phyloP scores from a whole-genome alignment of 1,140 invertebrate species.

The Drosophila elegans region DNA sequence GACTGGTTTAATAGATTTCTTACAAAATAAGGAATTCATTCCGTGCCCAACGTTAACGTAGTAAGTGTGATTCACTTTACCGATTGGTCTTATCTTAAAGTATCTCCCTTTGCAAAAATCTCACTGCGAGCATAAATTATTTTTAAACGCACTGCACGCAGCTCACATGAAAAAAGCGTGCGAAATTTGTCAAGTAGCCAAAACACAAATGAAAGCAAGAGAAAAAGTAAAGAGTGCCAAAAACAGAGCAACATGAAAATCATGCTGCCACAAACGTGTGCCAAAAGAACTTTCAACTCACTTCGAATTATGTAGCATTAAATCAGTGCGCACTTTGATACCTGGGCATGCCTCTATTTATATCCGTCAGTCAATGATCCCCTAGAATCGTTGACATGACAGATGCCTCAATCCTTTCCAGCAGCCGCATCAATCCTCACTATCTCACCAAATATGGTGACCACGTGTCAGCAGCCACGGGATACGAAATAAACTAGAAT shows the following conservation, averaged over 20 bases:
- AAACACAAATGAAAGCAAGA: conserved; percentile 25
- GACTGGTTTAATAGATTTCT: neutral
- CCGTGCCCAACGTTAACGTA: neutral
- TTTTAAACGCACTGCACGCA: conserved; percentile 49
- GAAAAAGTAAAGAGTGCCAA: neutral
- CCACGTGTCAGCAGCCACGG: conserved; percentile 19
- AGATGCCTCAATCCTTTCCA: conserved; percentile 40
- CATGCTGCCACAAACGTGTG: conserved; percentile 43
- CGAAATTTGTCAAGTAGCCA: conserved; percentile 58
- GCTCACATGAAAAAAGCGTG: conserved; percentile 29
- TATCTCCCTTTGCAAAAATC: conserved; percentile 8
- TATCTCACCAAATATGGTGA: conserved; percentile 43
- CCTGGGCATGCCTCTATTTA: conserved; percentile 54
- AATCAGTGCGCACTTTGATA: conserved; percentile 41
- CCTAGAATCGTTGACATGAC: conserved; percentile 50
- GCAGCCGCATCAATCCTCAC: conserved; percentile 7
- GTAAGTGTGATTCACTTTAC: conserved; percentile 28
- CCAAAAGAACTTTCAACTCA: conserved; percentile 54
- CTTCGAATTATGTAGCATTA: conserved; percentile 53
- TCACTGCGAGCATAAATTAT: conserved; percentile 22
- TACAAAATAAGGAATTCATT: neutral
- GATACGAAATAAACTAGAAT: conserved; percentile 5
- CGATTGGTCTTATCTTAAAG: conserved; percentile 7
- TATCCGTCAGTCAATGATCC: conserved; percentile 64
- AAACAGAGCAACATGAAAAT: conserved; percentile 35